phyloP scores from a whole-genome alignment of 2,113 vertebrate genomes.

The Euleptes europaea region DNA sequence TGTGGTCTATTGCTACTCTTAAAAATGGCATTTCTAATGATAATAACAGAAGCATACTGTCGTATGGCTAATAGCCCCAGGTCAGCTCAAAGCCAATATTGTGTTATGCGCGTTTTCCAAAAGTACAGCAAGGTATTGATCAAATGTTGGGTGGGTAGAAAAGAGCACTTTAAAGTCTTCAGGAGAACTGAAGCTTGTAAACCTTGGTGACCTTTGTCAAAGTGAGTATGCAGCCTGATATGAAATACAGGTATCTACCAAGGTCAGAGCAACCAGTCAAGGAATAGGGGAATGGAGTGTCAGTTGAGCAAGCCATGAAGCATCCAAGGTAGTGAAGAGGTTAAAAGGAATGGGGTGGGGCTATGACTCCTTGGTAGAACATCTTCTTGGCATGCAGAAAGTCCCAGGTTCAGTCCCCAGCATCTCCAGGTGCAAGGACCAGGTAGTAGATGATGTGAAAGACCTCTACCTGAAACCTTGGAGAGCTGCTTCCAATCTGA shows the following conservation, averaged over 20 bases:
- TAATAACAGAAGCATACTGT: not conserved
- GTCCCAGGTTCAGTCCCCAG: too few relatives aligned
- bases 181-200: not conserved
- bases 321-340: not conserved
- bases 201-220: not conserved
- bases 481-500: too few relatives aligned
- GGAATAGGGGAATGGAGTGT: not conserved
- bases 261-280: not conserved
- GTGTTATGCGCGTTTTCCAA: not conserved
- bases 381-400: too few relatives aligned
- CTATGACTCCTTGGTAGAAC: too few relatives aligned
- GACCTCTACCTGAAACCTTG: too few relatives aligned
- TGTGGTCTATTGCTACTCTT: not conserved
- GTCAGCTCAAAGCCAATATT: not conserved
- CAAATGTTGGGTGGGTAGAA: not conserved
- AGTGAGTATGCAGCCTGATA: not conserved
- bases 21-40: not conserved
- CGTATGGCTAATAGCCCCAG: not conserved
- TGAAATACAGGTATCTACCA: too few relatives aligned
- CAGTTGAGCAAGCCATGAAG: not conserved
- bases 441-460: too few relatives aligned
- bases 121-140: not conserved
- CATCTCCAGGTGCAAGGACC: too few relatives aligned
- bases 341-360: not conserved
- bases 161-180: not conserved